Base-by-base conservation (phyloP, 2,888 invertebrate genomes). In the Gandaritis pyraliata region DNA sequence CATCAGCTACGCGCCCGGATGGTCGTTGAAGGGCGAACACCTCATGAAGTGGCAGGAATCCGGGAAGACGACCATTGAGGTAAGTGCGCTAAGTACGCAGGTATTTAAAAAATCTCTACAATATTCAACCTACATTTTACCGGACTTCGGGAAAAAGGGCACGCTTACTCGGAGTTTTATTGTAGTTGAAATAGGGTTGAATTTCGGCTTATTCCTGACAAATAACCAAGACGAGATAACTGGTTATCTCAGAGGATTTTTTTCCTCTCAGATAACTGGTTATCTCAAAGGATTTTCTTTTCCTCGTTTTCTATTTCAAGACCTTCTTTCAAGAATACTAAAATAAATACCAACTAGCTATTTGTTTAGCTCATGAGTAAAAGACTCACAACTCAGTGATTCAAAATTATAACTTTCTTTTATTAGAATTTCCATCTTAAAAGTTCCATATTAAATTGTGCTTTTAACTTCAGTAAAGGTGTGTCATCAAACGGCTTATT, bases 1-100 rank as follows among this genome's bases (percentile, higher is more conserved):
- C 66, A 94, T 93, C 83, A 94, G 94, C 83, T 94, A 94, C 76
- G 94, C 94, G 61, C 94, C 94, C 36, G 94, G 94, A 61, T 94
- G 94, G 94, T 93, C 94, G 56, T 85, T 94, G 70, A 94, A 94
- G 75, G 93, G 93, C 39, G 93, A 94, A 75, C 94, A 94, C 75
- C 93, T 94, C 61, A 93, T 93, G 86, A 94, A 94, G 85, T 94
- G 94, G 94, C 94, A 94, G 74, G 93, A 90, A 66, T 93, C 93
- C 18, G 94, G 94, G 51, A 94, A 93, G 78, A 93, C 93, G 15
- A 94, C 94, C 33, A 89, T 93, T 71, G 93, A 94, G 94, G 94
- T 94, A 75, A 81, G 59, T 62, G 49, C 41, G 36, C 43, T 48
- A 50, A 33, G 41, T 59, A 23, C 29, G 43, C 16, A 43, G 16